Base-by-base conservation (phyloP, 2,797 vertebrate species). In the Enteromius thamalakanensis region DNA sequence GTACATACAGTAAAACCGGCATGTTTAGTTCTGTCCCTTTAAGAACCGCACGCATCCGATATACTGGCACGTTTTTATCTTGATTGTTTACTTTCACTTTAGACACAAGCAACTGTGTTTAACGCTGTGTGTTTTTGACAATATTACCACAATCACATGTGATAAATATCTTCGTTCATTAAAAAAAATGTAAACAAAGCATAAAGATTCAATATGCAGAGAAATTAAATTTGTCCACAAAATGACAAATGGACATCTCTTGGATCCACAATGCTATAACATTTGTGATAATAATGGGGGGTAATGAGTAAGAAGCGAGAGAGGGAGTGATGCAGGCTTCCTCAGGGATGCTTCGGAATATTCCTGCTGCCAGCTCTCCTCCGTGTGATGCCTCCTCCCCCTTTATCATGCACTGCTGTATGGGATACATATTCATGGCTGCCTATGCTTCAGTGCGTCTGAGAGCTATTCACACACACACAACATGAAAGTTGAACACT, bases 391-490 rank as follows among this genome's bases (percentile, higher is more conserved):
- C 14, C 7, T 1, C 29, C 42, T 21, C 14, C 68, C 72, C n/a
- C 37, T 75, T 76, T 76, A 68, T 76, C 60, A 32, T 23, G 19
- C 23, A 2, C 21, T 68, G 37, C 71, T 49, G 19, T 76, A 76
- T 76, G 81, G 72, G 45, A 82, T 55, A 76, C 72, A 82, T 82
- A 82, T 82, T 76, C 72, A 76, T 76, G 47, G 4, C 10, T 69
- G 71, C 49, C 23, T 76, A 40, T 75, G 80, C 71, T 76, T 76
- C 34, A 68, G 71, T 82, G 62, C 60, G 3, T 60, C 47, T 29
- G 45, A 82, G n/a, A 55, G 29, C 17, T 15, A 19, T 37, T 21
- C 71, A 55, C 29, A 64, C 53, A 74, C n/a, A 81, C 60, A 82
- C 60, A 53, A 76, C 71, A 76, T 67, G 34, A 68, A 53, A 76